Conservation (phyloP, 2,888 invertebrate species). For the Chirona hameri region DNA sequence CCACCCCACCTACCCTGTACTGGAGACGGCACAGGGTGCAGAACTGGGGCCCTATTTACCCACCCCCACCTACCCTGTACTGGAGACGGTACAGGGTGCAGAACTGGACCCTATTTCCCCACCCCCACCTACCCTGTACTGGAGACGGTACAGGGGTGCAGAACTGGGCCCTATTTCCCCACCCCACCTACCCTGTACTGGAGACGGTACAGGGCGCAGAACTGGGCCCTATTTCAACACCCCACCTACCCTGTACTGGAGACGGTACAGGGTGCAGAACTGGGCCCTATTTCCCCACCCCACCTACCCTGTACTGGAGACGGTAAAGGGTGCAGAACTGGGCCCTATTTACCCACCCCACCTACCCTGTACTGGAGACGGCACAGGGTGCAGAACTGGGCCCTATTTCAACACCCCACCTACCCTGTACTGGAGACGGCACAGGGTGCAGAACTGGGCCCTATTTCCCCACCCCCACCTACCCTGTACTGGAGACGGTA, state of each 20-base stretch:
- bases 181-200: no score
- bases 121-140: not conserved
- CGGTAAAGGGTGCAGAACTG: slow-evolving; percentile 12
- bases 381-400: no score
- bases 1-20: no score
- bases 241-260: not conserved
- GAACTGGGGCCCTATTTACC: no score
- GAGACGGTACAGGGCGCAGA: no score
- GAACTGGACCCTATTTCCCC: not conserved
- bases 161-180: slow-evolving; percentile 7
- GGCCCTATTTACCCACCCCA: no score
- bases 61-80: not conserved
- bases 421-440: not conserved
- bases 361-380: no score
- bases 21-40: no score
- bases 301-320: not conserved
- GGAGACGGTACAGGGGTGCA: slow-evolving; percentile 6
- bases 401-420: not conserved
- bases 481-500: slow-evolving; percentile 5
- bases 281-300: not conserved
- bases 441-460: not conserved
- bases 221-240: not conserved
- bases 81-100: not conserved
- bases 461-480: not conserved
- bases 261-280: not conserved